Evolutionary conservation across 1,140 invertebrate species (phyloP).

Genomic region (Trichonephila inaurata): DNA sequence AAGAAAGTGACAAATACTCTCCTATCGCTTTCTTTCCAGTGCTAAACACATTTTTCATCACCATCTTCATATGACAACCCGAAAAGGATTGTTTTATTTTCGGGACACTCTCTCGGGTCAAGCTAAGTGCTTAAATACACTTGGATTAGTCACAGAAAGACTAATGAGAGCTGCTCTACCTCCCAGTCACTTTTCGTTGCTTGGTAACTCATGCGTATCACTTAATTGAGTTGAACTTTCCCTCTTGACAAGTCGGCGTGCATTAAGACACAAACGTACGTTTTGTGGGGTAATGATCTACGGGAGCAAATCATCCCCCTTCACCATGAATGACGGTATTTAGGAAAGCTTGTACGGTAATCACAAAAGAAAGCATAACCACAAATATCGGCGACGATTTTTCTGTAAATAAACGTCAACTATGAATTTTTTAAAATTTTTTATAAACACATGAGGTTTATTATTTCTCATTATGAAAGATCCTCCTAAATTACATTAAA

Average conservation of each 20-base stretch:
- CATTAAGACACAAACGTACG: neutral
- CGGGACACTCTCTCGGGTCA: neutral
- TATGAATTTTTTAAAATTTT: too few relatives aligned
- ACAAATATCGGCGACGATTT: too few relatives aligned
- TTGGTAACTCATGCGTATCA: neutral
- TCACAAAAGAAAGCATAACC: too few relatives aligned
- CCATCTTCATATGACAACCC: neutral
- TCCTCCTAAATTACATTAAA: too few relatives aligned
- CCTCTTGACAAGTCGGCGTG: neutral
- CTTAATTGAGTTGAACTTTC: slow-evolving; percentile 30
- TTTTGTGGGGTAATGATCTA: neutral
- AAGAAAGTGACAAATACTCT: neutral
- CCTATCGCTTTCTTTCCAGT: neutral
- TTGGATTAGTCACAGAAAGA: neutral
- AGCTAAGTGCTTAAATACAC: slow-evolving; percentile 16
- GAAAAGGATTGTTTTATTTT: neutral
- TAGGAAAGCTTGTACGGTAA: too few relatives aligned
- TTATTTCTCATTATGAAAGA: too few relatives aligned
- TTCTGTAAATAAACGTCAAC: too few relatives aligned
- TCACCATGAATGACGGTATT: neutral
- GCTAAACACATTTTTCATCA: neutral
- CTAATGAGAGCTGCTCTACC: neutral
- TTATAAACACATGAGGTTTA: too few relatives aligned
- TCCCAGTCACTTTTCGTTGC: neutral
- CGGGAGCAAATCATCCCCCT: neutral